phyloP scores from a whole-genome alignment of 2,888 invertebrate species.

The Tiliacea aurago region DNA sequence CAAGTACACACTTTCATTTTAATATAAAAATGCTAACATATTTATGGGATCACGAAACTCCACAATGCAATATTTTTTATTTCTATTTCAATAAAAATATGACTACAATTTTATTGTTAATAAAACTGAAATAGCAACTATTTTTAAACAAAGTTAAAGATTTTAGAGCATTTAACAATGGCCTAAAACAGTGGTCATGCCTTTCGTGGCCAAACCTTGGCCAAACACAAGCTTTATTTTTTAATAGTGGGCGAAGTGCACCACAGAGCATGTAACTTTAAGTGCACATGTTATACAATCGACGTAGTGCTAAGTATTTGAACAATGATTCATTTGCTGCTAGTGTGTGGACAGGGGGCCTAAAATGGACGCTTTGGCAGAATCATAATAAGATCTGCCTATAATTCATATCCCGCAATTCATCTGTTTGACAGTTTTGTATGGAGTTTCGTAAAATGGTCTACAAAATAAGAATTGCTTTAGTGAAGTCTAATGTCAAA shows the following conservation, averaged over 20 bases:
- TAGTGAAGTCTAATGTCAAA: too few species aligned
- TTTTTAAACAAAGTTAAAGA: background rate
- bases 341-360: too few species aligned
- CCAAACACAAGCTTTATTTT: background rate
- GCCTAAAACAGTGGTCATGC: background rate
- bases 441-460: too few species aligned
- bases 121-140: background rate
- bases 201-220: background rate
- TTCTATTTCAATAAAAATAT: slow-evolving; percentile 14
- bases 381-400: too few species aligned
- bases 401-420: too few species aligned
- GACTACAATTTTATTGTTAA: slow-evolving; percentile 1
- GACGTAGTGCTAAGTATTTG: background rate
- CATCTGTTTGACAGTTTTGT: too few species aligned
- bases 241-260: background rate
- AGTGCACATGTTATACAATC: background rate
- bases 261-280: too few species aligned
- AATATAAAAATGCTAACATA: slow-evolving; percentile 26
- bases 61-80: slow-evolving; percentile 3
- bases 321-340: background rate
- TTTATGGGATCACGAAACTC: slow-evolving; percentile 30
- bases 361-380: too few species aligned
- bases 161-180: background rate
- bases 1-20: slow-evolving; percentile 43
- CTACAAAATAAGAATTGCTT: too few species aligned